phyloP scores from a whole-genome alignment of 92 coral and sea anemone genomes.

The Chrysogorgia sp. region DNA sequence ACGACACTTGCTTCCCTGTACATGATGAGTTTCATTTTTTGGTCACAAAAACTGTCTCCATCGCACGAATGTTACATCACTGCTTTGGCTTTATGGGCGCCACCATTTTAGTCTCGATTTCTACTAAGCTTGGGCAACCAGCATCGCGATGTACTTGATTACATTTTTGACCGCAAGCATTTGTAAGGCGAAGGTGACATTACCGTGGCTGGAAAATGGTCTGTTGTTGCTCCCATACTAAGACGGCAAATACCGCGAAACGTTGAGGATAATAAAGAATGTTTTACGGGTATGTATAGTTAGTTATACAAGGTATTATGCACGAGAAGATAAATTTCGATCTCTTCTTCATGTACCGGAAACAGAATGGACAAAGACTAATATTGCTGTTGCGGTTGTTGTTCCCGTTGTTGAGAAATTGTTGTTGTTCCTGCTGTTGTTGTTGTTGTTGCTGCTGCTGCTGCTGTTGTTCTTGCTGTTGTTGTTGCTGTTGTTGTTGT shows the following conservation, averaged over 20 bases:
- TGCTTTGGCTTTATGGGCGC: slow-evolving; percentile 75
- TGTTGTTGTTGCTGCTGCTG: too few species aligned
- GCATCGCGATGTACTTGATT: slow-evolving; percentile 78
- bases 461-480: too few species aligned
- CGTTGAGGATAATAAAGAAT: slow-evolving; percentile 69
- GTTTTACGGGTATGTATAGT: slow-evolving; percentile 75
- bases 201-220: slow-evolving; percentile 92
- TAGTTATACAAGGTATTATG: too few species aligned
- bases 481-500: too few species aligned
- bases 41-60: slow-evolving; percentile 77
- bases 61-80: slow-evolving; percentile 59
- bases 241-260: slow-evolving; percentile 79
- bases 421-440: too few species aligned
- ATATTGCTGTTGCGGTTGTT: too few species aligned
- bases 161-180: slow-evolving; percentile 79
- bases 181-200: slow-evolving; percentile 64
- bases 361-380: too few species aligned
- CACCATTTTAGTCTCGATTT: slow-evolving; percentile 84
- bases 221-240: slow-evolving; percentile 81
- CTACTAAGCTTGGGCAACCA: slow-evolving; percentile 99
- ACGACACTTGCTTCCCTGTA: slow-evolving; percentile 68
- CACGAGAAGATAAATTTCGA: too few species aligned
- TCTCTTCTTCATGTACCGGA: too few species aligned
- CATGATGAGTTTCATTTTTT: slow-evolving; percentile 75
- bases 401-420: too few species aligned